Evolutionary conservation across 2,888 invertebrate species (phyloP).

Genomic region (Diarsia dahlii): DNA sequence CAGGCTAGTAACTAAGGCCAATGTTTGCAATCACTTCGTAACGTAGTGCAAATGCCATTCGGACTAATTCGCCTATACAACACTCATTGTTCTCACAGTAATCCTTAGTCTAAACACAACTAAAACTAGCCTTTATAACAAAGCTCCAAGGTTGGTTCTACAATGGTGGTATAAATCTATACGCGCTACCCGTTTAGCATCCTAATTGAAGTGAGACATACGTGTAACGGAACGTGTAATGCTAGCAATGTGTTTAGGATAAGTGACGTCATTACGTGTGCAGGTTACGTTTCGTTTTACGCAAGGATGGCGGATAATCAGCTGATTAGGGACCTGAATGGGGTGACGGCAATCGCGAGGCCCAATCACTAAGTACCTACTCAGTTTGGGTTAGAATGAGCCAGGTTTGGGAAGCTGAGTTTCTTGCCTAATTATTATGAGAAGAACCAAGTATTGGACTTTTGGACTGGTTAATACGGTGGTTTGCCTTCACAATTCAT

Average conservation of each 20-base stretch:
- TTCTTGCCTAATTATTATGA: not conserved
- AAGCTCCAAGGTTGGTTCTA: not conserved
- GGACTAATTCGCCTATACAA: conserved; percentile 51
- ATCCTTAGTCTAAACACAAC: conserved; percentile 29
- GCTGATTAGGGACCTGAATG: conserved; percentile 28
- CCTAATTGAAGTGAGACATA: conserved; percentile 58
- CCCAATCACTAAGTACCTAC: not conserved
- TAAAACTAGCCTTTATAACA: conserved; percentile 17
- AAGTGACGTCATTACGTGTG: conserved; percentile 58
- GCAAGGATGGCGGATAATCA: conserved; percentile 30
- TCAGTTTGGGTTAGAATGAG: not conserved
- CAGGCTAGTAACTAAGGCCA: conserved; percentile 3
- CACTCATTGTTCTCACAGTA: conserved; percentile 52
- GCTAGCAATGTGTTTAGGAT: conserved; percentile 54
- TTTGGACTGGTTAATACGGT: too few species aligned
- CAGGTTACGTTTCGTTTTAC: conserved; percentile 14
- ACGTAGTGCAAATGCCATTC: conserved; percentile 50
- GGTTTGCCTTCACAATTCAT: not conserved
- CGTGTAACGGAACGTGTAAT: conserved; percentile 60
- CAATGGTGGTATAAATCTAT: not conserved
- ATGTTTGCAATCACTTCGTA: conserved; percentile 55
- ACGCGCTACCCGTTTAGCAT: conserved; percentile 30
- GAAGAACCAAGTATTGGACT: not conserved
- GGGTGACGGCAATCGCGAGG: not conserved
- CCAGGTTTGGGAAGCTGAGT: not conserved